Base-by-base conservation (phyloP, 1,140 invertebrate genomes). In the Brachionus koreanus region DNA sequence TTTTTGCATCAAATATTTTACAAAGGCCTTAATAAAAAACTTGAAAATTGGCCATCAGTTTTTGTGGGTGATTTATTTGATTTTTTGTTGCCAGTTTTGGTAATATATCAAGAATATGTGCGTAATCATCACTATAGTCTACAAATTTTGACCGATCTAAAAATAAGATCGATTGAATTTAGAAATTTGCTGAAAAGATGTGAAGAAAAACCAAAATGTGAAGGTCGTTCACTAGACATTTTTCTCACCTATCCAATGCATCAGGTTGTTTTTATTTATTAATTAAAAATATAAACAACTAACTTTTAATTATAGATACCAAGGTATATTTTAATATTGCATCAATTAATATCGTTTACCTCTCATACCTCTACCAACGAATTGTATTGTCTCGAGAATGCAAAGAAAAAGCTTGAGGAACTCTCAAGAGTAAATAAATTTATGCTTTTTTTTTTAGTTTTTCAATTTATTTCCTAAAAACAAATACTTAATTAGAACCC, bases 161-260 rank as follows among this genome's bases (percentile, higher is more conserved):
- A 97, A 87, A 94, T 95, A 88, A 91, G 91, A 83, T 72, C 57
- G 6, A 89, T 92, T 23, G 91, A 92, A 57, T 97, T 97, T 88
- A 92, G 92, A 5, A 91, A 85, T 86, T 85, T 61, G 29, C 29
- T 42, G 9, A 57, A 42, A 82, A 88, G 94, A 5, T 90, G 96
- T 49, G 95, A 96, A 88, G 93, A 93, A 86, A 96, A 96, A 86
- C 91, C 93, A 0, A 79, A 79, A 79, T 94, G 94, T 85, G 93
- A 95, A 85, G 93, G 93, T 25, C 88, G 94, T 82, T 93, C 93
- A 3, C 88, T 97, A 77, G 95, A 96, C 87, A 95, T 92, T 3
- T 96, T 96, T 88, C 90, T 97, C 67, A 96, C 94, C 0, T 96
- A 95, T 89, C 95, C 95, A 9, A 97, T 97, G 95, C 93, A 95